Evolutionary conservation across 2,113 vertebrate genomes (phyloP), one percentile per base, ranked within the genome.

Genomic region (Antechinus flavipes): DNA sequence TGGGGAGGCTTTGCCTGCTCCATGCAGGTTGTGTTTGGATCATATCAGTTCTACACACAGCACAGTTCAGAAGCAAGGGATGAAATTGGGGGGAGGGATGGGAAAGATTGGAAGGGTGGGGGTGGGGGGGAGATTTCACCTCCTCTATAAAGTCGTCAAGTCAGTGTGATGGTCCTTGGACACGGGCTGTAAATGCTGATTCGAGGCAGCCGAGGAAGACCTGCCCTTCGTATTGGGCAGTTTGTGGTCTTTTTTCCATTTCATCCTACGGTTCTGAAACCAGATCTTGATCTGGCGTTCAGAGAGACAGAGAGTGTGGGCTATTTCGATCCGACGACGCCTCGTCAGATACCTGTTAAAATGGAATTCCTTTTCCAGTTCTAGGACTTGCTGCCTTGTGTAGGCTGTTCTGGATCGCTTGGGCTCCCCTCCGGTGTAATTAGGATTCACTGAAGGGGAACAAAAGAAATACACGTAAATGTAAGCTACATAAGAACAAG

Each of bases 231-330:
- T 99, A 98, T 99, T 99, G 95, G 99, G 99, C 93, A 99, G 99
- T 99, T 99, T 99, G 98, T 99, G 99, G 95, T 99, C 99, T 98
- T 99, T 99, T 99, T 99, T 99, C 99, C 99, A 99, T 98, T 99
- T 99, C 99, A 99, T 99, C 98, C 99, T 99, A 98, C 99, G 99
- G 98, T 99, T 99, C 97, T 99, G 99, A 98, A 99, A 99, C 99
- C 99, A 99, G 99, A 99, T 99, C 99, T 99, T 99, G 98, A 99
- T 99, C 98, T 99, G 99, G 98, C 99, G 99, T 97, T 99, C 99
- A 58, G 99, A 99, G 93, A 99, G 99, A 98, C 99, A 99, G 97
- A 99, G 98, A 95, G 99, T 99, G 97, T 99, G 99, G 58, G 99
- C 99, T 93, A 99, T 99, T 98, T 99, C 99, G 97, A 99, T 99